Percentiles rank a stretch among this genome's conserved stretches.
Conservation (phyloP, 2,797 vertebrate species). For the Sebastes steindachneri region DNA sequence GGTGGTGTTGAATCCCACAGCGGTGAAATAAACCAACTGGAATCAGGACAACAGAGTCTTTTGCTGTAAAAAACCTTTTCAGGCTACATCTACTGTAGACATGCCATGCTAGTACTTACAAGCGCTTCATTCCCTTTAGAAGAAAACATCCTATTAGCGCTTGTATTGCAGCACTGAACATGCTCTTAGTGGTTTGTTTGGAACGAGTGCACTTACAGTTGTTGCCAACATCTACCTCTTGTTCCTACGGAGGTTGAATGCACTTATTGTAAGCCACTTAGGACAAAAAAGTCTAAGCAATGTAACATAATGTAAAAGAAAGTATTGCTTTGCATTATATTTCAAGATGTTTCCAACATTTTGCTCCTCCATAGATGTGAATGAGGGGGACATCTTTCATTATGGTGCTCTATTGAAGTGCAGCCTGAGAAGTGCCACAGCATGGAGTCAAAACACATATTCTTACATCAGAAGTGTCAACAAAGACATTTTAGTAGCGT, state of each 20-base stretch:
- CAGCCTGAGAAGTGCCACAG: not conserved
- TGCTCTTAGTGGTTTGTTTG: not conserved
- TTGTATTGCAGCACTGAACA: not conserved
- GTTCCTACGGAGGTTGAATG: not conserved
- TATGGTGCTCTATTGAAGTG: not conserved
- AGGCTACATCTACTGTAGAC: not conserved
- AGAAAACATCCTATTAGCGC: not conserved
- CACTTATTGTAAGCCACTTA: not conserved
- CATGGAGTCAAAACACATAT: not conserved
- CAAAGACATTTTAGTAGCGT: not conserved
- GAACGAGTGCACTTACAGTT: not conserved
- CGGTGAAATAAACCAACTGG: not conserved
- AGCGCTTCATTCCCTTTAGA: not conserved
- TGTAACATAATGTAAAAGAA: not conserved
- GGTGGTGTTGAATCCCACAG: not conserved
- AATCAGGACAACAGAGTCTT: not conserved
- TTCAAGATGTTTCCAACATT: not conserved
- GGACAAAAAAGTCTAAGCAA: not conserved
- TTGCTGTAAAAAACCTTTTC: not conserved
- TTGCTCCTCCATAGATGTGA: not conserved
- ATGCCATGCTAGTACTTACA: not conserved
- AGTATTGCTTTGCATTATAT: not conserved
- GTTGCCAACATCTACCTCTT: not conserved
- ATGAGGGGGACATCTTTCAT: not conserved
- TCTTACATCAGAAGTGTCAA: not conserved